phyloP scores from a whole-genome alignment of 1,140 invertebrate species.

The Drosophila elegans region DNA sequence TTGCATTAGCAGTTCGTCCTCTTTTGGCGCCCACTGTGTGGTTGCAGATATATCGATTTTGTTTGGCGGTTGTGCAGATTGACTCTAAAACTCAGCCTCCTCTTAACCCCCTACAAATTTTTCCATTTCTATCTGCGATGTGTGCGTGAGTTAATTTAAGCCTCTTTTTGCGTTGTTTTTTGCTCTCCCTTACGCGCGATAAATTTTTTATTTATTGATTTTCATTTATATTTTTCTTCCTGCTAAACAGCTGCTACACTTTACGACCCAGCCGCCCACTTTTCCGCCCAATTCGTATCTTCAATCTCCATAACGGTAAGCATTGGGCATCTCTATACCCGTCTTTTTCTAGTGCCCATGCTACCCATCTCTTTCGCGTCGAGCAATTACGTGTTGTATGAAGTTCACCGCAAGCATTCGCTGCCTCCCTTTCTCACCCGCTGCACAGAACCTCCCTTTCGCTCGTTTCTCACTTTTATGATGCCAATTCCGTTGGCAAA shows the following conservation, averaged over 20 bases:
- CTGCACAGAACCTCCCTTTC: background rate
- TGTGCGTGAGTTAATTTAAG: constrained; percentile 53
- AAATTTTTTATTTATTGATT: constrained; percentile 80
- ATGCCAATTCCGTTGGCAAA: constrained; percentile 33
- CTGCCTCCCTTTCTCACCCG: background rate
- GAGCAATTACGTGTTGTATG: constrained; percentile 42
- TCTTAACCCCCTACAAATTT: background rate
- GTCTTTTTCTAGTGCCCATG: background rate
- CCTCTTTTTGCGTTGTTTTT: constrained; percentile 11
- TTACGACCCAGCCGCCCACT: constrained; percentile 27
- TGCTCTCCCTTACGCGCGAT: constrained; percentile 28
- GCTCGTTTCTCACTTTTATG: constrained; percentile 34
- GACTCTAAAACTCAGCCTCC: constrained; percentile 30
- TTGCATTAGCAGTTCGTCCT: constrained; percentile 66
- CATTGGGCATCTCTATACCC: constrained; percentile 21
- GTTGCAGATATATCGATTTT: constrained; percentile 70
- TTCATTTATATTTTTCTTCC: constrained; percentile 72
- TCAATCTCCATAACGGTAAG: constrained; percentile 58
- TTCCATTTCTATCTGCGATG: constrained; percentile 17
- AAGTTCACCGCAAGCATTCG: constrained; percentile 41
- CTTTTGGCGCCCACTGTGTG: constrained; percentile 9
- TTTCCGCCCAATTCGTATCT: constrained; percentile 39
- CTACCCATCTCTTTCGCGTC: constrained; percentile 4
- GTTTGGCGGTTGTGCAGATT: constrained; percentile 62
- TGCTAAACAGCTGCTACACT: constrained; percentile 76